phyloP scores from a whole-genome alignment of 2,797 vertebrate species.

The Pseudomugil tenellus region DNA sequence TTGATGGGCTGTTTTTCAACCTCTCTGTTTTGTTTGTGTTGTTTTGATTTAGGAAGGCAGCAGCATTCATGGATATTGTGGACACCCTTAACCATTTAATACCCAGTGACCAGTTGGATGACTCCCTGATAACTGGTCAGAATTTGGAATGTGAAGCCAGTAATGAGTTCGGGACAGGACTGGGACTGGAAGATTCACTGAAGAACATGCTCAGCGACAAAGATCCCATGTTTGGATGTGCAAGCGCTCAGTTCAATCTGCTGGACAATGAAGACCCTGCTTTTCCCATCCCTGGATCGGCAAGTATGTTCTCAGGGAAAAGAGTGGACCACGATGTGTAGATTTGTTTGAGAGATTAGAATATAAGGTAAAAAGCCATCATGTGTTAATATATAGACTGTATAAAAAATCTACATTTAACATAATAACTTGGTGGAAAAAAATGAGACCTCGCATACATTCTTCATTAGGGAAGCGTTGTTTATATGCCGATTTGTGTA shows the following conservation, averaged over 20 bases:
- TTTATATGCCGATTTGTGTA: slow-evolving; percentile 5
- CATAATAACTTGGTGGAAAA: too few relatives aligned
- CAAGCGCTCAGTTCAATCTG: slow-evolving; percentile 96
- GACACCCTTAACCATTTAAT: slow-evolving; percentile 98
- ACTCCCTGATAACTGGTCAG: slow-evolving; percentile 93
- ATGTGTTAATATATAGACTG: too few relatives aligned
- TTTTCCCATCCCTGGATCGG: slow-evolving; percentile 90
- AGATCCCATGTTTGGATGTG: slow-evolving; percentile 99
- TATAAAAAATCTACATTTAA: too few relatives aligned
- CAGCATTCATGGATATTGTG: slow-evolving; percentile 99
- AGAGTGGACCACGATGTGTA: neutral
- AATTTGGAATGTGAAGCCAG: slow-evolving; percentile 97
- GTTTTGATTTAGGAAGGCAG: slow-evolving; percentile 84
- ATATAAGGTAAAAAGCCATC: slow-evolving; percentile 1
- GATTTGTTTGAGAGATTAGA: slow-evolving; percentile 8
- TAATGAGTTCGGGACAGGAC: slow-evolving; percentile 93
- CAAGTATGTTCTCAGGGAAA: slow-evolving; percentile 83
- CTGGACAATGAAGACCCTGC: slow-evolving; percentile 93
- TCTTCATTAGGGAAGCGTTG: neutral
- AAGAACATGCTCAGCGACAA: slow-evolving; percentile 99
- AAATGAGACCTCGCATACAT: neutral
- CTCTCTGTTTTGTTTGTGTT: slow-evolving; percentile 23
- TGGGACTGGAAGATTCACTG: slow-evolving; percentile 92
- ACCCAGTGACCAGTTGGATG: slow-evolving; percentile 99
- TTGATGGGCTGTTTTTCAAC: neutral